Percentiles rank a stretch among this genome's conserved stretches.
Conservation (phyloP, 2,888 invertebrate genomes). For the Tribolium freemani region DNA sequence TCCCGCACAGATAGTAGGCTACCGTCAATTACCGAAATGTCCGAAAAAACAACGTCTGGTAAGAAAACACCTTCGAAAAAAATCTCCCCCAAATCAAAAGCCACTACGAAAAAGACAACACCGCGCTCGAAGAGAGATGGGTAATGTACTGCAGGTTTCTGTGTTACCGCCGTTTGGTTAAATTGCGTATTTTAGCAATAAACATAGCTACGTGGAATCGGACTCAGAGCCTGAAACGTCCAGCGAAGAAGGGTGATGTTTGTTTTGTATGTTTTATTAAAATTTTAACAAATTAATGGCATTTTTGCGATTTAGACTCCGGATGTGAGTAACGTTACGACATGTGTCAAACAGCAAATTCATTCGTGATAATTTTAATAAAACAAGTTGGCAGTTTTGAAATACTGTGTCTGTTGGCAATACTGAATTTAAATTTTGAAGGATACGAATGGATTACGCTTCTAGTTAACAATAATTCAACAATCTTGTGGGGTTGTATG, state of each 20-base stretch:
- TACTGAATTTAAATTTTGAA: no score
- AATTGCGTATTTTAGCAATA: not conserved
- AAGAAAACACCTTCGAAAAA: not conserved
- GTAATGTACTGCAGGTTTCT: not conserved
- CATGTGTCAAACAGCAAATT: no score
- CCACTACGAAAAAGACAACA: not conserved
- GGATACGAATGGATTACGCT: no score
- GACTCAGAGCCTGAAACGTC: not conserved
- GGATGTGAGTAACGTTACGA: no score
- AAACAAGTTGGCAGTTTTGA: no score
- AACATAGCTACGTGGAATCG: not conserved
- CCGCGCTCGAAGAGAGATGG: not conserved
- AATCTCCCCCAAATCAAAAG: not conserved
- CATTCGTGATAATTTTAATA: no score
- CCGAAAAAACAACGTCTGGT: not conserved
- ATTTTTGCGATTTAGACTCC: not conserved
- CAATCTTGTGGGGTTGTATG: no score
- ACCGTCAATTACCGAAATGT: conserved; percentile 24
- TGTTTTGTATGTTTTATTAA: not conserved
- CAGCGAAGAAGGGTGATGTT: not conserved
- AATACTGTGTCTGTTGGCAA: no score
- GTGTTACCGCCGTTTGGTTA: not conserved
- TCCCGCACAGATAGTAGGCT: conserved; percentile 6
- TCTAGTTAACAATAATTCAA: no score
- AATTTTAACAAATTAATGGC: not conserved